Base-by-base conservation (phyloP, 2,797 vertebrate genomes). In the Danio albolineatus region DNA sequence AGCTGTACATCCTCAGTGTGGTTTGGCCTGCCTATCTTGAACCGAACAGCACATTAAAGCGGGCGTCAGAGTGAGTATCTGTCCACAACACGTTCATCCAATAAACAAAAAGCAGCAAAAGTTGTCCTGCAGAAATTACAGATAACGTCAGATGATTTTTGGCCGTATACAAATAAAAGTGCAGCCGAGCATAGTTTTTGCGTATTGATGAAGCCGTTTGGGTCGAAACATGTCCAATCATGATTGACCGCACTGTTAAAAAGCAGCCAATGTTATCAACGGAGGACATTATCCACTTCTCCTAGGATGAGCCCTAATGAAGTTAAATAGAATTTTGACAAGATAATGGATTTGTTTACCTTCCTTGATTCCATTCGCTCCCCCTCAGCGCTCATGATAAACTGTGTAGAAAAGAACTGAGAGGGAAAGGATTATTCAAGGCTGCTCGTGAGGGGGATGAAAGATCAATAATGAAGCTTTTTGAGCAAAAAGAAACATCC, bases 391-490 rank as follows among this genome's bases (percentile, higher is more conserved):
- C 54, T 69, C 84, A 59, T 83, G 85, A 90, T 84, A 88, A 87
- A 91, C 87, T 78, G 77, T 59, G 61, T 84, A 70, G 81, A 82
- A 81, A 76, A 82, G 84, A 88, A 84, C 82, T 80, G 48, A 71
- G 62, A 72, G 80, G 80, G 76, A 87, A 88, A 86, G 59, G 81
- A 88, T 91, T 88, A 88, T 91, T 89, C 78, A 87, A 73, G 51
- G 69, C 78, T 70, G 70, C 78, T 86, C 86, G 79, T 85, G 83
- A 80, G 82, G 81, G 81, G 86, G 85, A 87, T 87, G 85, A 87
- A 89, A 88, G 87, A 89, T 90, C 89, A 86, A 91, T 92, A 88
- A 83, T 87, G 82, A 88, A 84, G 87, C 82, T 74, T 81, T 87
- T 84, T 65, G 41, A 69, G 73, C 46, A 70, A 82, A 79, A 67